Base-by-base conservation (phyloP, 2,113 vertebrate genomes). In the Hyla sarda region DNA sequence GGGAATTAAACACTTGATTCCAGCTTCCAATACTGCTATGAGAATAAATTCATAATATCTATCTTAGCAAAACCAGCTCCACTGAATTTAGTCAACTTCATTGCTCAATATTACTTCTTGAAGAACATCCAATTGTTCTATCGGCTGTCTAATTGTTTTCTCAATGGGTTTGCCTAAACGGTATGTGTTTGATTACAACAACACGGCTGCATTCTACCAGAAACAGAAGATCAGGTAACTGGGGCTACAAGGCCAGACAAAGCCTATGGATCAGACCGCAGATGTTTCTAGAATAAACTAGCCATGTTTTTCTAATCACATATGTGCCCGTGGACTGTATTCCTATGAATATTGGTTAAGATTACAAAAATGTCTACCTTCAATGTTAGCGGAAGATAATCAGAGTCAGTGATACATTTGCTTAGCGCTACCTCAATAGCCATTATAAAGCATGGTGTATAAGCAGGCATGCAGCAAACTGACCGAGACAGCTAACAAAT, bases 401-500 rank as follows among this genome's bases (percentile, higher is more conserved):
- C 25, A 28, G 13, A 28, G 19, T 76, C 25, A 16, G 52, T 60
- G 34, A 58, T 37, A 41, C 23, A 65, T 58, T 76, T 84, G 71
- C 72, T 75, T 74, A 84, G 82, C 47, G 82, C 82, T 84, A 84
- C 82, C 72, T 83, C 82, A 75, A 62, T 41, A 25, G 67, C 23
- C 34, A 62, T 41, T 58, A 12, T 37, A 41, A 84, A 84, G 82
- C 82, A 84, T 84, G 72, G 54, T 62, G 25, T 19, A 32, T 9
- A 84, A 84, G 80, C 80, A 52, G 80, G 37, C 82, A 84, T 75
- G 82, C 82, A 84, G 71, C 54, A 84, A 56, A 47, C 13, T n/a
- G 56, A 50, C 81, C 32, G 48, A 72, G 67, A 54, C 48, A 11
- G 65, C 7, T 30, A 65, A 82, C 47, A 65, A 16, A n/a, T 3